phyloP scores from a whole-genome alignment of 2,888 invertebrate species.

The Junonia oenone region DNA sequence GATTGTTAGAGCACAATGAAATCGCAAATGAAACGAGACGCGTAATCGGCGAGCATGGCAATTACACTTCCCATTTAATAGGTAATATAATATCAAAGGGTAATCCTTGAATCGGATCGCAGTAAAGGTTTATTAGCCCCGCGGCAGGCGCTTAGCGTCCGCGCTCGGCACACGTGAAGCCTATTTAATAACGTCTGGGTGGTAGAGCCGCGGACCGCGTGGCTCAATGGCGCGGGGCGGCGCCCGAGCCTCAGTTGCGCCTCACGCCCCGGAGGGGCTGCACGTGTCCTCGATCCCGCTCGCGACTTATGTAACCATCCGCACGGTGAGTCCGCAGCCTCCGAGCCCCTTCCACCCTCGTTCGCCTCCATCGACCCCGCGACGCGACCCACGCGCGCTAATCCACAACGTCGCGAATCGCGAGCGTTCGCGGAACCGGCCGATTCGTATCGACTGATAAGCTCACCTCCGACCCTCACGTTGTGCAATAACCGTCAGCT shows the following conservation, averaged over 20 bases:
- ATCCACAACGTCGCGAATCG: conserved; percentile 36
- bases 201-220: conserved; percentile 41
- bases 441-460: conserved; percentile 45
- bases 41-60: not conserved
- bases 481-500: conserved; percentile 64
- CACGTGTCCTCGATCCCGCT: conserved; percentile 65
- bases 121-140: conserved; percentile 62
- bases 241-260: conserved; percentile 70
- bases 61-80: not conserved
- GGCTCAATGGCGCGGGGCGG: conserved; percentile 70
- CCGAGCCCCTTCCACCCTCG: conserved; percentile 56
- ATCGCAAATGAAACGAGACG: not conserved
- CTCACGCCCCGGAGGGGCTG: conserved; percentile 68
- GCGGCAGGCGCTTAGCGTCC: conserved; percentile 19
- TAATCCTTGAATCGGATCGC: conserved; percentile 50
- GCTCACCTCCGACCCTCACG: conserved; percentile 40
- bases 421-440: conserved; percentile 33
- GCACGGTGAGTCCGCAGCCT: conserved; percentile 75
- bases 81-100: conserved; percentile 24
- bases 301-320: conserved; percentile 76
- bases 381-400: conserved; percentile 39
- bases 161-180: conserved; percentile 58
- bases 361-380: conserved; percentile 48
- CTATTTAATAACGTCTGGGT: conserved; percentile 65
- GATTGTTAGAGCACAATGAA: not conserved